phyloP scores from a whole-genome alignment of 2,888 invertebrate genomes.

The Incurvaria masculella region DNA sequence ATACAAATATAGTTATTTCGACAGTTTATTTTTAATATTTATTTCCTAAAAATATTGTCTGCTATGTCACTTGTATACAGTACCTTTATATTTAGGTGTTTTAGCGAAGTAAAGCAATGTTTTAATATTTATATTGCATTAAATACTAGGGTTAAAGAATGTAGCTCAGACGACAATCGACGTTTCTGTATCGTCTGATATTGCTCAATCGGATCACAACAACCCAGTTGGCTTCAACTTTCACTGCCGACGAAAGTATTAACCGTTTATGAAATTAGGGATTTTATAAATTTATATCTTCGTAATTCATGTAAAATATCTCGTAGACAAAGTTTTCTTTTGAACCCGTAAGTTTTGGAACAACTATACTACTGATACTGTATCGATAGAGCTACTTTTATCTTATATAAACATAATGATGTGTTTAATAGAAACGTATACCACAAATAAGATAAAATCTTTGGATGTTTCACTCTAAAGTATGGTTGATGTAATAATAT shows the following conservation, averaged over 20 bases:
- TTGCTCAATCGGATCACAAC: too few species aligned
- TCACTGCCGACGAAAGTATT: slow-evolving; percentile 50
- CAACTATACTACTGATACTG: slow-evolving; percentile 41
- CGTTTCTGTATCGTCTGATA: too few species aligned
- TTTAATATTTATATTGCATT: too few species aligned
- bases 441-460: slow-evolving; percentile 49
- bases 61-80: background rate
- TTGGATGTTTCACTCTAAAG: slow-evolving; percentile 50
- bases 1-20: too few species aligned
- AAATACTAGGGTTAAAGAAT: too few species aligned
- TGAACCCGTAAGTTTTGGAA: slow-evolving; percentile 51
- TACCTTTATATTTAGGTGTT: background rate
- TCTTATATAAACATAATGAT: slow-evolving; percentile 16
- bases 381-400: slow-evolving; percentile 38
- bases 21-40: too few species aligned
- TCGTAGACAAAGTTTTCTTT: slow-evolving; percentile 45
- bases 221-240: slow-evolving; percentile 37
- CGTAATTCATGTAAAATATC: slow-evolving; percentile 48
- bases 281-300: slow-evolving; percentile 53
- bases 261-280: slow-evolving; percentile 35
- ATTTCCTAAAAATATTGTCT: too few species aligned
- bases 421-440: slow-evolving; percentile 39
- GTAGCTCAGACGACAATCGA: too few species aligned
- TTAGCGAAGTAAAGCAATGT: background rate
- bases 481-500: slow-evolving; percentile 35